Conservation (phyloP, 2,113 vertebrate genomes). For the Cnemophilus loriae region DNA sequence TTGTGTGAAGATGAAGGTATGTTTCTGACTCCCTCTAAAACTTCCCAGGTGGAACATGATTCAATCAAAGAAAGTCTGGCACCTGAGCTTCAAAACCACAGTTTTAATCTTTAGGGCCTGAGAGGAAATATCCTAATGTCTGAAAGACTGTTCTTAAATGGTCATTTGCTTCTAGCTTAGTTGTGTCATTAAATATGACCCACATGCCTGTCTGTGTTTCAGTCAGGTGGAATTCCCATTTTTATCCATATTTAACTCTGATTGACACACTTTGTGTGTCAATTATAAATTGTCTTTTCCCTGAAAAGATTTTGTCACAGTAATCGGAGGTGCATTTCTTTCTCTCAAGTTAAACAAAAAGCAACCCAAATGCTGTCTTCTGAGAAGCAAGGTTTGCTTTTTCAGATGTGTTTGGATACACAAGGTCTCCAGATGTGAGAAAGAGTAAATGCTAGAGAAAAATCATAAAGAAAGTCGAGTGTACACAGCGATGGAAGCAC, state of each 20-base stretch:
- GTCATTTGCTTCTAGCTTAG: not conserved
- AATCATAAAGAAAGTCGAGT: not conserved
- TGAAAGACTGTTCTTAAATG: not conserved
- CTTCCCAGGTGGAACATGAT: not conserved
- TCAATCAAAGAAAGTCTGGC: not conserved
- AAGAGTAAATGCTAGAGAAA: not conserved
- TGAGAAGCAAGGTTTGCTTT: not conserved
- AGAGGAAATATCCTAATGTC: not conserved
- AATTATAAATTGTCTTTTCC: not conserved
- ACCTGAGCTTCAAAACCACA: not conserved
- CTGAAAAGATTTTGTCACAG: not conserved
- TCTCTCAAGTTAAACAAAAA: not conserved
- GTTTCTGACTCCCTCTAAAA: not conserved
- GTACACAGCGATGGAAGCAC: not conserved
- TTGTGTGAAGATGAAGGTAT: not conserved
- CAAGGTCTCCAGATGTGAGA: not conserved
- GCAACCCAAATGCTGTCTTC: not conserved
- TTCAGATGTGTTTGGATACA: not conserved
- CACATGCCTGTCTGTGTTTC: accelerated
- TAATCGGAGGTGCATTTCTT: not conserved
- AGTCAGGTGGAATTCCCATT: not conserved
- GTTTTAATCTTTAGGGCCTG: not conserved
- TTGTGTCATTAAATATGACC: not conserved
- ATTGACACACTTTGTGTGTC: not conserved
- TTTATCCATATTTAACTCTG: not conserved